These are phyloP conservation scores for Plemyria rubiginata DNA, from an alignment of 2,888 invertebrate genomes.

Conservation along the genomic window DNA sequence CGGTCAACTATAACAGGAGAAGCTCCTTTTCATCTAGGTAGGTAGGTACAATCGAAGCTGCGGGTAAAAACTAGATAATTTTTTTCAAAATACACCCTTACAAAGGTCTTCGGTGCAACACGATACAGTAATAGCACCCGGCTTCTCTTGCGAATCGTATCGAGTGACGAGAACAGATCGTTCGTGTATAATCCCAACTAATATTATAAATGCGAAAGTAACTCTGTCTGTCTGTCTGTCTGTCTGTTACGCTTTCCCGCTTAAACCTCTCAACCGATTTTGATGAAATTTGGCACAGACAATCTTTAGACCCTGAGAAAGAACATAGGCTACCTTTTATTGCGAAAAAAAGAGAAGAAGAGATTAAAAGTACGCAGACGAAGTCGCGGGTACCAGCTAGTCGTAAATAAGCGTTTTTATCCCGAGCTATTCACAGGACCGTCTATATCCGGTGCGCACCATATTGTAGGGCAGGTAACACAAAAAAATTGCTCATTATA, in stretches of 20 bases:
- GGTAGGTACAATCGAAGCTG: background rate
- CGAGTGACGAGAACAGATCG: conserved; percentile 78
- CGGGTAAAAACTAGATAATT: background rate
- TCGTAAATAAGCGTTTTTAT: conserved; percentile 78
- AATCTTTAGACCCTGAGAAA: no score
- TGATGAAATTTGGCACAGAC: no score
- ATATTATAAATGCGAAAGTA: no score
- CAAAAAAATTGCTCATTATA: conserved; percentile 69
- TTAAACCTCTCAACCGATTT: no score
- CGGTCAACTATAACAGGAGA: no score
- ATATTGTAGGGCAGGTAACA: conserved; percentile 72
- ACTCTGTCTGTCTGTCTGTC: no score
- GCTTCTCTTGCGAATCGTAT: conserved; percentile 67
- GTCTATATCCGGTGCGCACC: conserved; percentile 77
- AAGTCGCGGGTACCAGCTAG: no score
- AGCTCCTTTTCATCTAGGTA: no score
- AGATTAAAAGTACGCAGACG: no score
- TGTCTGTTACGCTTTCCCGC: no score
- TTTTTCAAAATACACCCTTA: background rate
- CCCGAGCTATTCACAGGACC: conserved; percentile 63
- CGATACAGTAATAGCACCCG: conserved; percentile 74
- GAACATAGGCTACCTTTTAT: no score
- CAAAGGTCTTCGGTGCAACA: conserved; percentile 65
- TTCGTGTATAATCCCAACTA: conserved; percentile 83
- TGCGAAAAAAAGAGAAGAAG: no score